Conservation (phyloP, 2,113 vertebrate genomes). For the Ranitomeya imitator region DNA sequence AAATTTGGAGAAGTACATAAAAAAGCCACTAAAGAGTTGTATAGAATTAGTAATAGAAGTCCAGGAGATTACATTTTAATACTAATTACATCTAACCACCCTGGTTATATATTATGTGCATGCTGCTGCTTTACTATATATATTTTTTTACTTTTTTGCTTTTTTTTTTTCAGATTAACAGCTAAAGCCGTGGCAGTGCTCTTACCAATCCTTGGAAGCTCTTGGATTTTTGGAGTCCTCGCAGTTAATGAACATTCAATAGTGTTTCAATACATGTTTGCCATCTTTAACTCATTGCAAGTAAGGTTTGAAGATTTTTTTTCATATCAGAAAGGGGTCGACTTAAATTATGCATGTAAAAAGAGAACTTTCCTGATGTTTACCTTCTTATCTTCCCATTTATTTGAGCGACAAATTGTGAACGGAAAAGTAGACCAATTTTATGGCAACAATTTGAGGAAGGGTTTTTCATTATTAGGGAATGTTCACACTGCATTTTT, state of each 20-base stretch:
- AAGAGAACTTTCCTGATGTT: background rate
- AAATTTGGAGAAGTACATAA: too few relatives aligned
- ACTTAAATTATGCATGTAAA: background rate
- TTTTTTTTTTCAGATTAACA: slow-evolving; percentile 77
- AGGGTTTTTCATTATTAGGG: too few relatives aligned
- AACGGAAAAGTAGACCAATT: too few relatives aligned
- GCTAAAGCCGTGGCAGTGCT: slow-evolving; percentile 93
- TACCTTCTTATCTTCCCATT: too few relatives aligned
- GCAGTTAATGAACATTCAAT: slow-evolving; percentile 83
- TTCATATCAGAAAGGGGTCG: background rate
- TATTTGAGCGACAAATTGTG: too few relatives aligned
- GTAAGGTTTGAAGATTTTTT: slow-evolving; percentile 67
- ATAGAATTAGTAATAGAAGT: too few relatives aligned
- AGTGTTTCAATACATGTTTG: slow-evolving; percentile 92
- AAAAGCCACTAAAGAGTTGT: too few relatives aligned
- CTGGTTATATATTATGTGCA: too few relatives aligned
- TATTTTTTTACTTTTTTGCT: background rate
- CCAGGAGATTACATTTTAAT: too few relatives aligned
- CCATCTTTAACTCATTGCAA: slow-evolving; percentile 93
- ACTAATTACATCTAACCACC: too few relatives aligned
- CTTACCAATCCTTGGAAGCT: slow-evolving; percentile 91
- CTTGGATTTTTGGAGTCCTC: slow-evolving; percentile 94
- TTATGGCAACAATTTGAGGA: too few relatives aligned
- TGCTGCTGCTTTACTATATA: background rate
- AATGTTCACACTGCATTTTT: too few relatives aligned